Evolutionary conservation across 2,888 invertebrate species (phyloP).

Genomic region (Ligdia adustata): DNA sequence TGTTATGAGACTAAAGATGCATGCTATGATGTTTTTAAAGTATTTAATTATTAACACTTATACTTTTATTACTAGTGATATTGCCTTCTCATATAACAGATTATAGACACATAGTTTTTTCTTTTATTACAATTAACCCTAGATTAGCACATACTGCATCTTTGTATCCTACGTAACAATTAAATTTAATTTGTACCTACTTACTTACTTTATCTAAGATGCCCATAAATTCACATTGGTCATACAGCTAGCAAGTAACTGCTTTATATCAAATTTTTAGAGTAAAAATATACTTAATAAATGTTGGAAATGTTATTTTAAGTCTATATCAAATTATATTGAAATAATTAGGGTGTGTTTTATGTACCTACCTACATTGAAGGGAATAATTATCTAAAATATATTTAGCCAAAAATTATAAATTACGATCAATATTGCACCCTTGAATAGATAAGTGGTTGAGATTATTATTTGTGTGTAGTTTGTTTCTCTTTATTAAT

Average conservation of each 20-base stretch:
- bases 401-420: conserved; percentile 57
- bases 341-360: conserved; percentile 57
- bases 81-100: conserved; percentile 10
- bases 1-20: conserved; percentile 5
- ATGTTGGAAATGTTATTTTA: conserved; percentile 38
- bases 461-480: conserved; percentile 64
- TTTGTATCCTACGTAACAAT: conserved; percentile 33
- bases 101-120: not conserved
- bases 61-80: conserved; percentile 1
- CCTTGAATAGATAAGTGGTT: conserved; percentile 57
- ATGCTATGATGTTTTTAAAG: too few relatives aligned
- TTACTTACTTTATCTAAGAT: conserved; percentile 41
- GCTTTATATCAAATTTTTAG: conserved; percentile 35
- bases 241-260: conserved; percentile 32
- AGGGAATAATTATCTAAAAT: conserved; percentile 16
- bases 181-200: conserved; percentile 36
- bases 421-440: conserved; percentile 67
- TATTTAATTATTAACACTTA: not conserved
- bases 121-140: conserved; percentile 1
- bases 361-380: conserved; percentile 39
- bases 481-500: conserved; percentile 63
- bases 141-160: conserved; percentile 6
- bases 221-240: conserved; percentile 43
- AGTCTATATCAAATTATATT: conserved; percentile 38
- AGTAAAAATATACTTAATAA: conserved; percentile 31